These are phyloP conservation scores for Lithophane socia DNA, from an alignment of 2,888 invertebrate genomes.

Conservation along the genomic window DNA sequence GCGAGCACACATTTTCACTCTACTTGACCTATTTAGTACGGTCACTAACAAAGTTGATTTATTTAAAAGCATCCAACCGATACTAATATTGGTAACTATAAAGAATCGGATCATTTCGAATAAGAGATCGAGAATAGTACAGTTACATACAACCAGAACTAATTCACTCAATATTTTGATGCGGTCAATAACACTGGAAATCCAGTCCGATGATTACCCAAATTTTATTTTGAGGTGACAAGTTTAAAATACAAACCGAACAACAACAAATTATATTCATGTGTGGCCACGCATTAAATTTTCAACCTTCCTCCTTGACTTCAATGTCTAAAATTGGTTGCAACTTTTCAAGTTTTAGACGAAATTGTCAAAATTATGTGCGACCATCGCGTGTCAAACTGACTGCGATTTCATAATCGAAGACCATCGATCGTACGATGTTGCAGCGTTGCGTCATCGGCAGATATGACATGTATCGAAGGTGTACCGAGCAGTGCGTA, in stretches of 20 bases:
- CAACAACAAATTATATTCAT: constrained; percentile 27
- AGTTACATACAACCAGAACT: constrained; percentile 39
- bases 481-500: constrained; percentile 45
- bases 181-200: constrained; percentile 46
- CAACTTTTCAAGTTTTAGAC: constrained; percentile 40
- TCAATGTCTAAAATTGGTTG: constrained; percentile 43
- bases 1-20: constrained; percentile 49
- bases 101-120: constrained; percentile 20
- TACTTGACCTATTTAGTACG: constrained; percentile 56
- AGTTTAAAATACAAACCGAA: constrained; percentile 29
- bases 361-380: constrained; percentile 38
- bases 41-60: constrained; percentile 55
- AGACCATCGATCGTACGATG: constrained; percentile 57
- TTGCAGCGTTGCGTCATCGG: constrained; percentile 59
- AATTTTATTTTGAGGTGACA: constrained; percentile 43
- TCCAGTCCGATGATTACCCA: constrained; percentile 38
- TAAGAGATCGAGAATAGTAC: constrained; percentile 35
- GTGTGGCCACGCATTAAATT: constrained; percentile 31
- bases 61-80: constrained; percentile 37
- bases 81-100: constrained; percentile 33
- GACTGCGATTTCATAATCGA: constrained; percentile 61
- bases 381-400: constrained; percentile 41
- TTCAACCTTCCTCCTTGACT: constrained; percentile 43
- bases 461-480: constrained; percentile 59
- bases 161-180: constrained; percentile 40